Evolutionary conservation across 2,113 vertebrate species (phyloP).

Genomic region (Mionectes macconnelli): DNA sequence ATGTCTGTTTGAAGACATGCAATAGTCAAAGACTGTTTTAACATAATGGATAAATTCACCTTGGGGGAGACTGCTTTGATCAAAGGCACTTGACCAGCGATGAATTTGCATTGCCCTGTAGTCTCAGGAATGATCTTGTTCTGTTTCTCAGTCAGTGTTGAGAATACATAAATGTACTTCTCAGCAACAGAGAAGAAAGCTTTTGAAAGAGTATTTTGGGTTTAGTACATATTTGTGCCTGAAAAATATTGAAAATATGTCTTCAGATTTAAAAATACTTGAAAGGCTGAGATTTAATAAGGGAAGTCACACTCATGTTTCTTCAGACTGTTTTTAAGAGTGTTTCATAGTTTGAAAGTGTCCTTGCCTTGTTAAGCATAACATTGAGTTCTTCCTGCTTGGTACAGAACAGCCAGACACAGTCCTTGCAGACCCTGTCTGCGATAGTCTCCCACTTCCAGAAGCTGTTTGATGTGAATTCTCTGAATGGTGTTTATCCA

Average conservation of each 20-base stretch:
- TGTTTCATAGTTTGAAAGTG: neutral
- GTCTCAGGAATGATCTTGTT: neutral
- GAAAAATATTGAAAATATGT: neutral
- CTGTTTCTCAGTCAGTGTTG: neutral
- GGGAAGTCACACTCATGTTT: neutral
- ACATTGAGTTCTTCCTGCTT: neutral
- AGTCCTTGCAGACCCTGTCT: slow-evolving; percentile 74
- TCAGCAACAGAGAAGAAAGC: neutral
- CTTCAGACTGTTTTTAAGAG: neutral
- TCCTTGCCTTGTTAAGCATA: neutral
- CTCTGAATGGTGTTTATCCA: slow-evolving; percentile 83
- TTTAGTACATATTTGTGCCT: neutral
- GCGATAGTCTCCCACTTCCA: slow-evolving; percentile 89
- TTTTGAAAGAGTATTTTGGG: neutral
- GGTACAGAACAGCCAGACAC: slow-evolving; percentile 70
- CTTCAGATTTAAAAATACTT: neutral
- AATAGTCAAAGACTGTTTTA: neutral
- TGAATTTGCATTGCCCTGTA: neutral
- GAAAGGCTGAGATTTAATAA: neutral
- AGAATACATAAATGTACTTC: neutral
- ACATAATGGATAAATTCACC: neutral
- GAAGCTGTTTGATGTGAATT: slow-evolving; percentile 86
- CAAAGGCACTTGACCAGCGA: neutral
- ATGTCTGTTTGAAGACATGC: neutral
- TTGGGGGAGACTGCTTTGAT: neutral